phyloP scores from a whole-genome alignment of 2,113 vertebrate genomes.

The Brachionichthys hirsutus region DNA sequence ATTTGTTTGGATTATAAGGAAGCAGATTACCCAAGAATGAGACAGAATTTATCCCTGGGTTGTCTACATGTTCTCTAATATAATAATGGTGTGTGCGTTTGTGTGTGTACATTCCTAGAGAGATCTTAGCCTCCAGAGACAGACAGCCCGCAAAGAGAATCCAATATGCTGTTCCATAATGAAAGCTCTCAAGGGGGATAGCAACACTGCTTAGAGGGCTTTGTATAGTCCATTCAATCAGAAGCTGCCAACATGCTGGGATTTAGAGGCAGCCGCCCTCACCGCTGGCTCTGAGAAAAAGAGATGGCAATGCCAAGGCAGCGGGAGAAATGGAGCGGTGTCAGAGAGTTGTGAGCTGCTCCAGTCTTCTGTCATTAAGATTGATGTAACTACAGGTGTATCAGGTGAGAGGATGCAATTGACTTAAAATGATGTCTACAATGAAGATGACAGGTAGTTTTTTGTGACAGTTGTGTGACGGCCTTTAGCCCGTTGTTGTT shows the following conservation, averaged over 20 bases:
- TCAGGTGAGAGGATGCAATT: conserved; percentile 14
- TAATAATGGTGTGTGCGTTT: conserved; percentile 13
- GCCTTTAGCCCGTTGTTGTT: too few species aligned
- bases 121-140: conserved; percentile 49
- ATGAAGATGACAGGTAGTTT: neutral
- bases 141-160: conserved; percentile 64
- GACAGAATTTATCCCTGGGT: conserved; percentile 34
- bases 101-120: conserved; percentile 35
- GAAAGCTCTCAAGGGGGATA: conserved; percentile 72
- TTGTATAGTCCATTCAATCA: conserved; percentile 73
- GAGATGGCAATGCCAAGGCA: conserved; percentile 42
- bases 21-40: conserved; percentile 34
- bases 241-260: conserved; percentile 61
- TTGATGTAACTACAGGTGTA: neutral
- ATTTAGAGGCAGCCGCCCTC: conserved; percentile 58
- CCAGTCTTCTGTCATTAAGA: conserved; percentile 1
- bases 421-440: neutral
- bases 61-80: conserved; percentile 37
- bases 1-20: conserved; percentile 13
- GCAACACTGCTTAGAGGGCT: conserved; percentile 69
- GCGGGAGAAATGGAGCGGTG: conserved; percentile 31
- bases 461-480: too few species aligned
- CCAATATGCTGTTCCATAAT: conserved; percentile 76
- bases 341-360: neutral
- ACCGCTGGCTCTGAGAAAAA: conserved; percentile 48